Base-by-base conservation (phyloP, 2,113 vertebrate genomes). In the Leptosomus discolor region DNA sequence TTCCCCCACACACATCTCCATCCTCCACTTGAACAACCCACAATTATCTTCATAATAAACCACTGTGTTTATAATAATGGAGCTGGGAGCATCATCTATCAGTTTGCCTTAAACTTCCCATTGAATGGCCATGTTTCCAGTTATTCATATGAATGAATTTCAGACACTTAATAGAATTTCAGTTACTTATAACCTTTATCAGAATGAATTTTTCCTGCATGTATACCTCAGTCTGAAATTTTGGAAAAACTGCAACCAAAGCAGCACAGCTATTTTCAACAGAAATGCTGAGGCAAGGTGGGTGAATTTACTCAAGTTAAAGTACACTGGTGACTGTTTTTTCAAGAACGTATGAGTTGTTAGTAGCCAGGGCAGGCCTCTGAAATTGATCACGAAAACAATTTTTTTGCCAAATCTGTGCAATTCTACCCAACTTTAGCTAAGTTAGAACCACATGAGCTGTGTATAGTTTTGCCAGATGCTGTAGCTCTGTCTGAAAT, bases 1-100 rank as follows among this genome's bases (percentile, higher is more conserved):
- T 94, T 94, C 94, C 91, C 92, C 91, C 92, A 86, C 93, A 64
- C 43, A 34, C 71, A 71, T 92, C 92, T 97, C 91, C 86, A 89
- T 92, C 84, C 96, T 92, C 69, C 81, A 57, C 76, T 87, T 91
- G 74, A 95, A 91, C 91, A 97, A 94, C 94, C 95, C 81, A 92
- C 89, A 97, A 94, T 96, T 96, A 93, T 90, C 92, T 89, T 80
- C 53, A 76, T 92, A 89, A 94, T 82, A 91, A 96, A 89, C 60
- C 70, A 45, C 90, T 68, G 34, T 92, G 83, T 94, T 95, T 94
- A 64, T 96, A 93, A 95, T 85, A 91, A 92, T 73, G 88, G 77
- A 94, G 34, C 61, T 89, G 11, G 69, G 86, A 94, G 76, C 91
- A 95, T 87, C 91, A 79, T 71, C 80, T 92, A 89, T 85, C 86